These are phyloP conservation scores for Lasiurus cinereus DNA, from an alignment of 2,113 vertebrate species.

Conservation along the genomic window DNA sequence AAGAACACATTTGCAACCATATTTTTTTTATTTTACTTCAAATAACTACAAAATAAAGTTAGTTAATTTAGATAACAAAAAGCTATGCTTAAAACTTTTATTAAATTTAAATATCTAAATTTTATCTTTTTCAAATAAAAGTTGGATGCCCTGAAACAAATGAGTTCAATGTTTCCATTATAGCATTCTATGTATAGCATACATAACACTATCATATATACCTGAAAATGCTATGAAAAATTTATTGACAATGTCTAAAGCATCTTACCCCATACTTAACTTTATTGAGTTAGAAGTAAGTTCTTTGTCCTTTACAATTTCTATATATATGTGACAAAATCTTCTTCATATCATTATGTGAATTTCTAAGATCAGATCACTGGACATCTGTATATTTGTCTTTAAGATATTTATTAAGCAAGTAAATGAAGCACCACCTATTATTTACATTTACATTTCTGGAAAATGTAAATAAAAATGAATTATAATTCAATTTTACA, in stretches of 20 bases:
- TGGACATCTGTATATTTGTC: background rate
- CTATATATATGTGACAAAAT: background rate
- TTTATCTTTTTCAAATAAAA: slow-evolving; percentile 21
- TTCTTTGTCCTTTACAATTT: background rate
- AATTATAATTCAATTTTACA: background rate
- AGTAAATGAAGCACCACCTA: background rate
- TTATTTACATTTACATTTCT: background rate
- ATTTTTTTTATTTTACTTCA: background rate
- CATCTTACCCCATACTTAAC: background rate
- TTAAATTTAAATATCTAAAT: background rate
- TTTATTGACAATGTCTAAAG: background rate
- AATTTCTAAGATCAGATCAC: background rate
- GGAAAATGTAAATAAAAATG: background rate
- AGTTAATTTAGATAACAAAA: slow-evolving; percentile 2
- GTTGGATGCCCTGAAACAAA: background rate
- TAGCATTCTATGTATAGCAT: background rate
- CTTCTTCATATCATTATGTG: background rate
- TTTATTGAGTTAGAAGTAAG: background rate
- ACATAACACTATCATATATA: background rate
- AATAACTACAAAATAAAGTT: background rate
- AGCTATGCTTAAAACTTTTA: background rate
- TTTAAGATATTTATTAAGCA: slow-evolving; percentile 9
- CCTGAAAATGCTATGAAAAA: background rate
- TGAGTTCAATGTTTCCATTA: background rate
- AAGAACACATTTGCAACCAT: background rate